These are phyloP conservation scores for Astatotilapia flaviijosephi DNA, from an alignment of 2,113 vertebrate genomes.

Conservation along the genomic window DNA sequence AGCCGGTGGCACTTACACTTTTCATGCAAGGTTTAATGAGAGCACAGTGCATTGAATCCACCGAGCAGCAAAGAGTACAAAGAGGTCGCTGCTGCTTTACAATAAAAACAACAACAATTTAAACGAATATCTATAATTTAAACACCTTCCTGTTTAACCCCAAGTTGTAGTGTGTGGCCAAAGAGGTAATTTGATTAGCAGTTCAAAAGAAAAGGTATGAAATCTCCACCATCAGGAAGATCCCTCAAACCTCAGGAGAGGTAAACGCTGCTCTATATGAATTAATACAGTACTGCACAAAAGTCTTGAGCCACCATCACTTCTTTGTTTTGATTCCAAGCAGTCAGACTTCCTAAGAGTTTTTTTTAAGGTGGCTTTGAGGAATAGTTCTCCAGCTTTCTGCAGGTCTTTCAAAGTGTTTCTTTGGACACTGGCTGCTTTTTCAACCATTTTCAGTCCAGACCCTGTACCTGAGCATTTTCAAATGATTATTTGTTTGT, in stretches of 20 bases:
- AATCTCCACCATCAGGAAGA: neutral
- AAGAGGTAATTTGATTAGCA: neutral
- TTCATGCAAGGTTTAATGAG: neutral
- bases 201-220: neutral
- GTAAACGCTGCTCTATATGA: neutral
- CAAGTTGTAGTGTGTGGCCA: neutral
- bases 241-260: neutral
- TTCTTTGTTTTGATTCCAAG: neutral
- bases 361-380: neutral
- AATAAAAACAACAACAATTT: accelerated
- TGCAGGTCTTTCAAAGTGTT: neutral
- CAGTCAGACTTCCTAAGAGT: accelerated
- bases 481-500: neutral
- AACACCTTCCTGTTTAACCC: neutral
- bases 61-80: neutral
- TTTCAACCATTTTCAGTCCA: neutral
- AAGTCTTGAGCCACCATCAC: neutral
- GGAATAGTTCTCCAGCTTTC: neutral
- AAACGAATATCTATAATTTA: neutral
- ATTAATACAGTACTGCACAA: neutral
- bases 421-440: neutral
- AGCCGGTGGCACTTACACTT: neutral
- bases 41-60: neutral
- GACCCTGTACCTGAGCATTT: neutral
- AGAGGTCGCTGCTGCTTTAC: neutral